Conservation (phyloP, 2,888 invertebrate genomes). For the Drosophila quasianomalipes region DNA sequence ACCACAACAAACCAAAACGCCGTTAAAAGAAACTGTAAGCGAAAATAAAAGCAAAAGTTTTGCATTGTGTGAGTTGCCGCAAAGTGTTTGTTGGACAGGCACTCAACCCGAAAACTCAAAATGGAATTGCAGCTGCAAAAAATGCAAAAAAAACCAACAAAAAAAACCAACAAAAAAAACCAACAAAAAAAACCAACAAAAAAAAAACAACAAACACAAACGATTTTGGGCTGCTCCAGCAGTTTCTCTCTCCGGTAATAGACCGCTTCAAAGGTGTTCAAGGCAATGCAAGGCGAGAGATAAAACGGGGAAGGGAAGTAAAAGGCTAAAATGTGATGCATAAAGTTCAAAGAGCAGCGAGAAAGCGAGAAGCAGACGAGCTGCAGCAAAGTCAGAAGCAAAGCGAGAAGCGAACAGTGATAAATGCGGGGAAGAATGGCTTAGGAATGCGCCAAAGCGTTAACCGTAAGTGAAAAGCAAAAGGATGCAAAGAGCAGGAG, state of each 20-base stretch:
- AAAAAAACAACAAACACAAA: not conserved
- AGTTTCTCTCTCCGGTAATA: not conserved
- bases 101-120: conserved; percentile 49
- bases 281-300: not conserved
- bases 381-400: not conserved
- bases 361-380: not conserved
- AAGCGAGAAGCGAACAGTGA: not conserved
- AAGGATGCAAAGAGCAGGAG: not conserved
- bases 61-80: conserved; percentile 29
- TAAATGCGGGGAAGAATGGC: not conserved
- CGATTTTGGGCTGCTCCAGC: not conserved
- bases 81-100: conserved; percentile 34
- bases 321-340: not conserved
- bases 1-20: not conserved
- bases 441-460: not conserved
- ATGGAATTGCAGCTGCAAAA: conserved; percentile 40
- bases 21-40: conserved; percentile 9
- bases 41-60: conserved; percentile 37
- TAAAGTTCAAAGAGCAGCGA: not conserved
- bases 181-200: not conserved
- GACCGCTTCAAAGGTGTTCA: conserved; percentile 10
- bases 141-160: conserved; percentile 9
- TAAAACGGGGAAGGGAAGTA: not conserved
- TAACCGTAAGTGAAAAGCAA: not conserved
- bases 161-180: not conserved